Evolutionary conservation across 2,113 vertebrate species (phyloP).

Genomic region (Clarias batrachus): DNA sequence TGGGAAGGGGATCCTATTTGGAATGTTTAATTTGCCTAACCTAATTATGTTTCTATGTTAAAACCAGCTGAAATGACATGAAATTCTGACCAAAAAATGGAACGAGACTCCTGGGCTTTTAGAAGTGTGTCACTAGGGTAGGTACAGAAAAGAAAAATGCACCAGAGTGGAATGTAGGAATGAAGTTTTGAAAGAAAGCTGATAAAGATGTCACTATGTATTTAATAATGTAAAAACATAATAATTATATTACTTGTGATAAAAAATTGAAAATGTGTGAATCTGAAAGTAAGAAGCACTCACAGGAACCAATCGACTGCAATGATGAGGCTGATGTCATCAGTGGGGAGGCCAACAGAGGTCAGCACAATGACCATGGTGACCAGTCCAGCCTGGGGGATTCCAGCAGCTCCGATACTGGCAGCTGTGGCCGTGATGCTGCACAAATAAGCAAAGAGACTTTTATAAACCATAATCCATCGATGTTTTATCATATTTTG

Average conservation of each 20-base stretch:
- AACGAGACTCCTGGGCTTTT: conserved; percentile 64
- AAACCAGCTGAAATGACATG: conserved; percentile 69
- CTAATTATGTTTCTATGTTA: conserved; percentile 82
- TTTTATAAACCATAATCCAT: neutral
- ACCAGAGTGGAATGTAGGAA: neutral
- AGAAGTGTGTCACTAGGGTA: conserved; percentile 72
- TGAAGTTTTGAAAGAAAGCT: conserved; percentile 12
- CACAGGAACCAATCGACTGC: conserved; percentile 98
- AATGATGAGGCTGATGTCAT: conserved; percentile 97
- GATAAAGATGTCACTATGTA: neutral
- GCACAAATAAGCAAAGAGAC: conserved; percentile 29
- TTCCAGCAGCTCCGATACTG: conserved; percentile 94
- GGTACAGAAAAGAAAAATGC: conserved; percentile 54
- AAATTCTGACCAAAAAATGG: conserved; percentile 63
- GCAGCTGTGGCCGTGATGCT: conserved; percentile 97
- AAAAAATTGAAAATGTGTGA: neutral
- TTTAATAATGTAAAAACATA: neutral
- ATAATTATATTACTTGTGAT: neutral
- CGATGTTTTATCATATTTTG: neutral
- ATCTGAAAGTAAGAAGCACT: conserved; percentile 65
- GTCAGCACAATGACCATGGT: conserved; percentile 99
- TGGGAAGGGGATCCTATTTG: conserved; percentile 72
- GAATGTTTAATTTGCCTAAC: conserved; percentile 77
- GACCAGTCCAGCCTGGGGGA: conserved; percentile 94
- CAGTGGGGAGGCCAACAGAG: conserved; percentile 94